Evolutionary conservation across 2,888 invertebrate genomes (phyloP), one percentile per base, ranked within the genome.

Genomic region (Neelides folsomi): DNA sequence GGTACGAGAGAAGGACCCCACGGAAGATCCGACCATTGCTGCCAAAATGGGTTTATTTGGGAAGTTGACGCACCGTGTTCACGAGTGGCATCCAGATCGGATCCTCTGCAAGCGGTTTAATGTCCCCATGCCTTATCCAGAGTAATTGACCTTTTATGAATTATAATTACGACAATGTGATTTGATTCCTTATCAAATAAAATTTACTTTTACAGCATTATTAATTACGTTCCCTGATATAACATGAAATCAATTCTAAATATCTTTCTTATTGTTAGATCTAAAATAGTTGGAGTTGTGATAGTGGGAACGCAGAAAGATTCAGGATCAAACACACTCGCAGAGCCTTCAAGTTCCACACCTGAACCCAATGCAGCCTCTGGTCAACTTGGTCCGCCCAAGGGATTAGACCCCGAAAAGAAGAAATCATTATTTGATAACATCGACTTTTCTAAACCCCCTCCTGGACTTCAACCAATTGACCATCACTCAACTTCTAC

Each of bases 101-200:
- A 68, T 88, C 7, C 74, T 99, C 0, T 94, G 90, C 68, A 89
- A 86, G 69, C 75, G 94, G 41, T 97, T 95, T 68, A 97, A 98
- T 68, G 80, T 98, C 27, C 87, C 92, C 0, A 84, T 93, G 68
- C 87, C 93, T 0, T 81, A 79, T 57, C 77, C 77, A 34, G 79
- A 79, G 75, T 76, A 71, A 70, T 72, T 68, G 40, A n/a, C n/a
- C n/a, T n/a, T n/a, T n/a, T n/a, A n/a, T n/a, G n/a, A n/a, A n/a
- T n/a, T n/a, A n/a, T n/a, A n/a, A n/a, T n/a, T n/a, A n/a, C n/a
- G n/a, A n/a, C n/a, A n/a, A n/a, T n/a, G n/a, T n/a, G n/a, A n/a
- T n/a, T n/a, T n/a, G n/a, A n/a, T n/a, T n/a, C n/a, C n/a, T n/a
- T n/a, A n/a, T n/a, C n/a, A n/a, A n/a, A n/a, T n/a, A n/a, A n/a